Evolutionary conservation across 2,888 invertebrate species (phyloP), one percentile per base, ranked within the genome.

Genomic region (Drosophila villosipedis): DNA sequence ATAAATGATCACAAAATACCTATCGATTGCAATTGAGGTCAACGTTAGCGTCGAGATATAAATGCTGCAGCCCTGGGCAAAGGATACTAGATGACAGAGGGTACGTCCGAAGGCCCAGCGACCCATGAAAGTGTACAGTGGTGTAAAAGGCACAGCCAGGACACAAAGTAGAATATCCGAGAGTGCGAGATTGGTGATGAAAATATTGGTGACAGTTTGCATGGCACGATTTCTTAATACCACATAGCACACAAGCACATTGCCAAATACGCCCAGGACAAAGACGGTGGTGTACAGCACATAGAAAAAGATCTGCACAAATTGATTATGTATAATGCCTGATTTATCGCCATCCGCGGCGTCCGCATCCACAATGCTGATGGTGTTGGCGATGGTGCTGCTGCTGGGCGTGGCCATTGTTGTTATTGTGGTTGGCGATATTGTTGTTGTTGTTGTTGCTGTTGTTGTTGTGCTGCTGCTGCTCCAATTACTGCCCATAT

Each of bases 191-290:
- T 99, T 99, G 50, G 98, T 97, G 91, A 99, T 99, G 94, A 99
- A 99, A 61, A 98, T 95, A 93, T 99, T 99, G 5, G 99, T 99
- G 43, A 99, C 99, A 0, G 99, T 98, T 92, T 99, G 99, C 99
- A 99, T 99, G 35, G 97, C 96, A 82, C 96, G 96, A 94, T 98
- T 99, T 37, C 98, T 95, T 41, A 97, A 95, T 9, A 99, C 99
- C 22, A 99, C 98, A 92, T 96, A 99, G 91, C 98, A 98, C 30
- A 99, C 99, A 25, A 99, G 94, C 0, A 96, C 95, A 93, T 99
- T 99, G 0, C 99, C 99, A 83, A 96, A 96, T 1, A 98, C 94
- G 4, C 99, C 99, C 52, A 98, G 94, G 0, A 97, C 95, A 92
- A 99, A 99, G 30, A 92, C 93, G 0, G 92, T 92, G 19, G 91